phyloP scores from a whole-genome alignment of 2,113 vertebrate species.

The Boulengeromyrus knoepffleri region DNA sequence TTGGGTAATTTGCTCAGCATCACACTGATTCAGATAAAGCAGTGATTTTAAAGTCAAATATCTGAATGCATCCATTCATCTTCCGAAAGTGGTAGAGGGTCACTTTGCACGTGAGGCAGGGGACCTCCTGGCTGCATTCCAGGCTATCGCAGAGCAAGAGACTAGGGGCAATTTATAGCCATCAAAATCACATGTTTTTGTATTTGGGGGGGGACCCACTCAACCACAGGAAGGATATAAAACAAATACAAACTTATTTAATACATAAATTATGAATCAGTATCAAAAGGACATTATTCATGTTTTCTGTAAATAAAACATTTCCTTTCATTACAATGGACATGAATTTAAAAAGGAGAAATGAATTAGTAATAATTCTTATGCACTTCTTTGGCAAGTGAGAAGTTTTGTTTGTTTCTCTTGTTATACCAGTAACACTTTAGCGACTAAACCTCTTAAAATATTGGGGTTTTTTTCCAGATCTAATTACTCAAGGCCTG shows the following conservation, averaged over 20 bases:
- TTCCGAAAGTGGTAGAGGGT: background rate
- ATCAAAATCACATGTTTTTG: background rate
- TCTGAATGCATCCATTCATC: background rate
- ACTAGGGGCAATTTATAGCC: background rate
- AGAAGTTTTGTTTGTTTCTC: background rate
- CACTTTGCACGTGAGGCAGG: background rate
- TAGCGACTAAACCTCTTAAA: background rate
- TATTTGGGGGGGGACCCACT: background rate
- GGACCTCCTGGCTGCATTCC: background rate
- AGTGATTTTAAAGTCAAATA: background rate
- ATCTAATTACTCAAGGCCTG: background rate
- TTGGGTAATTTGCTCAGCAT: background rate
- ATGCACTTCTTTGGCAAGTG: background rate
- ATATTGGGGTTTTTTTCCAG: background rate
- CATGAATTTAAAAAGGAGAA: background rate
- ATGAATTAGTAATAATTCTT: background rate
- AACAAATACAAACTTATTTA: background rate
- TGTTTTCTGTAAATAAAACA: background rate
- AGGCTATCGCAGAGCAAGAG: background rate
- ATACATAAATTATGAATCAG: background rate
- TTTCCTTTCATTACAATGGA: background rate
- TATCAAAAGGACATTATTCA: background rate
- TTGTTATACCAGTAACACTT: background rate
- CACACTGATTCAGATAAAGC: background rate
- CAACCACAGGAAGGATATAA: background rate